Evolutionary conservation across 2,888 invertebrate genomes (phyloP), one percentile per base, ranked within the genome.

Genomic region (Mesoligia furuncula): DNA sequence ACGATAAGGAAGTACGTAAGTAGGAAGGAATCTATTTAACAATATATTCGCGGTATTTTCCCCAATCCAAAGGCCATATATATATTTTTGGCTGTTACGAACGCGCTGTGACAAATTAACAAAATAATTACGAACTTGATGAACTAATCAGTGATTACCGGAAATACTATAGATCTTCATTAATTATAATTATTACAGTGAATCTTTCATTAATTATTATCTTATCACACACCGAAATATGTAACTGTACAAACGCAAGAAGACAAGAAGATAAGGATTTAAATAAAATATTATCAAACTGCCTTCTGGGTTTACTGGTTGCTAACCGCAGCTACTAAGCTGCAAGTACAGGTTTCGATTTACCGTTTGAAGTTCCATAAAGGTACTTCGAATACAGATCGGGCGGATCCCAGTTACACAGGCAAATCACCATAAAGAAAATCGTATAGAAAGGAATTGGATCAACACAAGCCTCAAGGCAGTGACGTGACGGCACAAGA

Each of bases 201-300:
- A 64, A 72, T 64, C n/a, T 80, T 78, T 57, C 48, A 57, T 57
- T 48, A 20, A 48, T 20, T 3, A 27, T 20, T 62, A n/a, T n/a
- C n/a, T n/a, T n/a, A 20, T 57, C 6, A 64, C 45, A 31, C 57
- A 15, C 13, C n/a, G 27, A 27, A 57, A n/a, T 59, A 59, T 27
- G 15, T 27, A 27, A 15, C 27, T 15, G 6, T 54, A 31, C 9
- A 51, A n/a, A 31, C 17, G 15, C 15, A 36, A 36, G 1, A 65
- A 11, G 24, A 24, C 2, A 57, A 27, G 17, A 76, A 75, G 17
- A n/a, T 39, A 75, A 5, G 24, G 8, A 62, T 51, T 31, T 45
- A 45, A 45, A 45, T 54, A 54, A 54, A 27, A 24, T 4, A 4
- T 54, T 27, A 74, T n/a, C 31, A 9, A 59, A 27, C 27, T 75